Percentiles rank a stretch among this genome's conserved stretches.
Evolutionary conservation across 2,888 invertebrate species (phyloP).

Genomic region (Thymelicus sylvestris): DNA sequence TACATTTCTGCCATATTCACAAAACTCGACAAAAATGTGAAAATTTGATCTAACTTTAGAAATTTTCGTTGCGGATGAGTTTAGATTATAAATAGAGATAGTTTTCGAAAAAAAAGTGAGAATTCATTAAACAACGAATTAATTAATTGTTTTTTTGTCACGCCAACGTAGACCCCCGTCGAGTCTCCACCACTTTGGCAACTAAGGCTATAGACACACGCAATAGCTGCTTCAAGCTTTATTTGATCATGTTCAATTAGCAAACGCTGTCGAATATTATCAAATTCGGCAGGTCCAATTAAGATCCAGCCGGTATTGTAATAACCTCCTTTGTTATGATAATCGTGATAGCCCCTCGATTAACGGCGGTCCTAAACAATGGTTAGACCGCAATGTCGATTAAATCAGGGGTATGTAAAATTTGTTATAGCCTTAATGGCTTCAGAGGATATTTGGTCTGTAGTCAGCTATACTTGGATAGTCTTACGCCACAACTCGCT

Average conservation of each 20-base stretch:
- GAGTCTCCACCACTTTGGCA: too few relatives aligned
- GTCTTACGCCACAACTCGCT: too few relatives aligned
- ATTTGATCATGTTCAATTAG: constrained; percentile 11
- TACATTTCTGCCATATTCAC: too few relatives aligned
- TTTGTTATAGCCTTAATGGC: not conserved
- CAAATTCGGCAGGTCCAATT: constrained; percentile 37
- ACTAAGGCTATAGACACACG: too few relatives aligned
- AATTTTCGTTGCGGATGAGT: too few relatives aligned
- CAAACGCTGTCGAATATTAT: constrained; percentile 34
- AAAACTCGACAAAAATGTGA: too few relatives aligned
- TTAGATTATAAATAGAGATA: too few relatives aligned
- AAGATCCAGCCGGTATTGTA: constrained; percentile 40
- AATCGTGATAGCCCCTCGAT: constrained; percentile 28
- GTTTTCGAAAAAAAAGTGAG: too few relatives aligned
- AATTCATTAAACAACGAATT: too few relatives aligned
- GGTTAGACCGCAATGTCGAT: constrained; percentile 1
- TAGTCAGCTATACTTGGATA: constrained; percentile 1
- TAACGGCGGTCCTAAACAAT: constrained; percentile 10
- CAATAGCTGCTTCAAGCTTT: not conserved
- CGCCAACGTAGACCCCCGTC: too few relatives aligned
- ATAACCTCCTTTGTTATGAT: constrained; percentile 39
- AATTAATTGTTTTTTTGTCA: too few relatives aligned
- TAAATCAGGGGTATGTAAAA: constrained; percentile 21
- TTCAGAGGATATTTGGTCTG: not conserved
- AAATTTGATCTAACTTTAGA: too few relatives aligned